A percentile compares a stretch with the other conserved stretches of the same genome.
Evolutionary conservation across 2,113 vertebrate genomes (phyloP).

Genomic region (Ochotona curzoniae): DNA sequence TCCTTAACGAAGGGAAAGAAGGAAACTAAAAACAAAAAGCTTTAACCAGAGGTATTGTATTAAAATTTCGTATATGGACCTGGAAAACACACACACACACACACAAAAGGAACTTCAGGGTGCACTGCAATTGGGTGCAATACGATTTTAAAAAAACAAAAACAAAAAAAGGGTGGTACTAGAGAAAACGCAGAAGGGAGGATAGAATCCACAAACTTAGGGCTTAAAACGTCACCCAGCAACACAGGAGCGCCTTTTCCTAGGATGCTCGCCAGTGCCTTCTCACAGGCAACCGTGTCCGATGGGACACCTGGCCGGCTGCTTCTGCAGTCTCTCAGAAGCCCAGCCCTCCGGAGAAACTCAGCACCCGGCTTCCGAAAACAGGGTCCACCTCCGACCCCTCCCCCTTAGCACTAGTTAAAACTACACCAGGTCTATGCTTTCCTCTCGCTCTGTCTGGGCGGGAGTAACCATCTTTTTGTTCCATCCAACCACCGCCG

Average conservation of each 20-base stretch:
- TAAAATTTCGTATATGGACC: slow-evolving; percentile 14
- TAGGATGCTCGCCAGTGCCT: slow-evolving; percentile 1
- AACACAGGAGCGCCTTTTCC: not conserved
- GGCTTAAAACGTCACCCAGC: not conserved
- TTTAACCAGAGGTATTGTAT: slow-evolving; percentile 29
- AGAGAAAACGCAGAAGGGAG: not conserved
- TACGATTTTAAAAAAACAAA: not conserved
- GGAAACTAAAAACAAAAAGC: no score
- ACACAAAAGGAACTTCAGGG: not conserved
- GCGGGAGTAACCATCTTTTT: slow-evolving; percentile 30
- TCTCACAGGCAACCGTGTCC: not conserved
- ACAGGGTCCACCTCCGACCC: not conserved
- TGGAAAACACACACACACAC: slow-evolving; percentile 11
- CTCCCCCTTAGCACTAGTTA: not conserved
- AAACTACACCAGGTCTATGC: not conserved
- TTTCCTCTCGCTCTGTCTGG: not conserved
- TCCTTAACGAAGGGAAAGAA: no score
- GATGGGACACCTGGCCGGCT: not conserved
- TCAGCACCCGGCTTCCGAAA: not conserved
- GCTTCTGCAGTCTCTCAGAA: slow-evolving; percentile 8
- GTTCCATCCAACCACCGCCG: not conserved
- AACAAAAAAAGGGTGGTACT: slow-evolving; percentile 4
- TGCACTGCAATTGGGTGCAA: not conserved
- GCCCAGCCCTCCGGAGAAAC: no score
- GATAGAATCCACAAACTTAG: not conserved